phyloP scores from a whole-genome alignment of 2,797 vertebrate species.

The Valencia hispanica region DNA sequence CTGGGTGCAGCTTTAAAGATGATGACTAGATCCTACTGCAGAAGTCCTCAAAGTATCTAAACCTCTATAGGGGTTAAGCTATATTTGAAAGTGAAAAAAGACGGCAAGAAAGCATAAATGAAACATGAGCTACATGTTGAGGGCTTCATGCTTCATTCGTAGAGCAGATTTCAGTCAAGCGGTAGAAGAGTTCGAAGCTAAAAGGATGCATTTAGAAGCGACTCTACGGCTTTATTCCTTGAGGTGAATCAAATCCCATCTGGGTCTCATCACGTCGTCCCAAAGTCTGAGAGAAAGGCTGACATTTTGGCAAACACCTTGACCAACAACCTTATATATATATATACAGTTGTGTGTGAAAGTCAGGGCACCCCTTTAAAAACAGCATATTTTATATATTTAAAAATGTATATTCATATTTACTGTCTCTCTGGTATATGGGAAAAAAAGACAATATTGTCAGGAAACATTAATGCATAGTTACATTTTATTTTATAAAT shows the following conservation, averaged over 20 bases:
- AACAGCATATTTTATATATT: too few relatives aligned
- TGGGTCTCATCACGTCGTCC: conserved; percentile 1
- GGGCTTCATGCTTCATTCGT: not conserved
- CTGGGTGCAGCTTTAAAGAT: conserved; percentile 5
- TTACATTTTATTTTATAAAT: too few relatives aligned
- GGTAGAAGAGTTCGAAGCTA: conserved; percentile 6
- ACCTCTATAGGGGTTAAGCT: not conserved
- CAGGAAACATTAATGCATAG: too few relatives aligned
- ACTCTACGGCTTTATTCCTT: conserved; percentile 9
- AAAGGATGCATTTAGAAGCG: conserved; percentile 12
- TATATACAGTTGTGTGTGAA: too few relatives aligned
- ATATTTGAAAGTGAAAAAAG: conserved; percentile 23
- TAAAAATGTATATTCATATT: too few relatives aligned
- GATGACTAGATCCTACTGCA: conserved; percentile 8
- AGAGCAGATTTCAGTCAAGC: not conserved
- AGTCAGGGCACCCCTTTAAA: too few relatives aligned
- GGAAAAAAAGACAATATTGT: too few relatives aligned
- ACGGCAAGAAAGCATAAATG: not conserved
- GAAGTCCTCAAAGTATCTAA: not conserved
- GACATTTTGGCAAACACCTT: conserved; percentile 40
- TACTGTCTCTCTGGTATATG: too few relatives aligned
- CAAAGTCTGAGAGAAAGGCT: not conserved
- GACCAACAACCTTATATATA: conserved; percentile 16
- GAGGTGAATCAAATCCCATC: conserved; percentile 5
- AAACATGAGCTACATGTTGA: conserved; percentile 9